Evolutionary conservation across 2,888 invertebrate species (phyloP).

Genomic region (Acleris literana): DNA sequence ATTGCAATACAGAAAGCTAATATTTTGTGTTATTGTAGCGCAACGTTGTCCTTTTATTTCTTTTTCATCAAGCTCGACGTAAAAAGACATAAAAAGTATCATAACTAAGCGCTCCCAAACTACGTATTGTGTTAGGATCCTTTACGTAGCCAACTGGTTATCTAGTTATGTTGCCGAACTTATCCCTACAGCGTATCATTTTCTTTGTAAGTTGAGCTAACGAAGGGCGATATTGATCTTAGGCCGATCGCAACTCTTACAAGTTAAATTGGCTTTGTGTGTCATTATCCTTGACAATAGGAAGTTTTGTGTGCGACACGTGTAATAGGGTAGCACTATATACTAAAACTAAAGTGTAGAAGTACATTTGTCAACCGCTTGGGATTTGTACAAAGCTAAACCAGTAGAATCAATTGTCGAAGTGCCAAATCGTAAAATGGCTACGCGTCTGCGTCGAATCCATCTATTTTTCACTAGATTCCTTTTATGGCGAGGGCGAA

Average conservation of each 20-base stretch:
- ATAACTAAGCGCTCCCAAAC: constrained; percentile 19
- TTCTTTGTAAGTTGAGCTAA: constrained; percentile 26
- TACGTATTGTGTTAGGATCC: constrained; percentile 35
- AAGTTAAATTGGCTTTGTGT: constrained; percentile 32
- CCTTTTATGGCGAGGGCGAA: constrained; percentile 5
- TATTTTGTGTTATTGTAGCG: constrained; percentile 1
- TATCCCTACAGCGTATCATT: constrained; percentile 29
- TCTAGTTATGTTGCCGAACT: constrained; percentile 33
- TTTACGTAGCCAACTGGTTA: constrained; percentile 36
- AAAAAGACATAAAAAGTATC: constrained; percentile 20
- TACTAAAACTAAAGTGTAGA: background rate
- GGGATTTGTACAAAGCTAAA: background rate
- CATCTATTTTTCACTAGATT: constrained; percentile 20
- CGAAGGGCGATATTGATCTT: constrained; percentile 31
- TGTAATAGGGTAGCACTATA: background rate
- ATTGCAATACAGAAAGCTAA: too few relatives aligned
- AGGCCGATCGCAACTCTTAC: constrained; percentile 12
- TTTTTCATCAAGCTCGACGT: constrained; percentile 6
- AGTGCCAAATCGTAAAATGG: constrained; percentile 13
- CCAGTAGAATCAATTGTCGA: constrained; percentile 1
- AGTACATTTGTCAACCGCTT: background rate
- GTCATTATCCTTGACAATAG: constrained; percentile 10
- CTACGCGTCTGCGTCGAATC: background rate
- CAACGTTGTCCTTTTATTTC: constrained; percentile 22
- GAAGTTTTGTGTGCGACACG: too few relatives aligned